Base-by-base conservation (phyloP, 2,797 vertebrate species). In the Fringilla coelebs region DNA sequence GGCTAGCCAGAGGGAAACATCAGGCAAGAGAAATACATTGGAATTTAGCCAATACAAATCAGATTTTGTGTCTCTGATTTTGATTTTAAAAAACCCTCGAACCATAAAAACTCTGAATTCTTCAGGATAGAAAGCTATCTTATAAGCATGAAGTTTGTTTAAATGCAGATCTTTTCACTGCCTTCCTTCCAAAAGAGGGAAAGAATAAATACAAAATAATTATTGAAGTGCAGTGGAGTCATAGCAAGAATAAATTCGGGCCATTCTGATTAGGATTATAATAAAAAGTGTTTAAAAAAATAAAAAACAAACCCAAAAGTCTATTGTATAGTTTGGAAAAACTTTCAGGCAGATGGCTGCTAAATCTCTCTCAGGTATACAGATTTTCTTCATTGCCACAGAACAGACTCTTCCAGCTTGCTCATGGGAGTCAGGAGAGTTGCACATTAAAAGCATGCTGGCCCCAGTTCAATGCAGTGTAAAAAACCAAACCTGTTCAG, bases 31-130 rank as follows among this genome's bases (percentile, higher is more conserved):
- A 51, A 94, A 68, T n/a, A 93, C 68, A 84, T 4, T 41, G 73
- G 62, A 88, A 88, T 93, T 81, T 81, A 93, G 65, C 90, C 94
- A 93, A 66, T 41, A 91, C 36, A 81, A 84, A 84, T 84, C 51
- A 81, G 51, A 93, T 86, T 72, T 85, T 10, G 1, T 82, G 52
- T 88, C 73, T 88, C 83, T 73, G 90, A 91, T 86, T 94, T 88
- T 70, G 66, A 90, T 95, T 95, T 94, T 46, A 81, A 8, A 91
- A 88, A 13, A 12, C 3, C 11, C 7, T 43, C 36, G 88, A 83
- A 72, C 31, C n/a, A 88, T 74, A 70, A 85, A 85, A 83, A 1
- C 36, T 81, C 58, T 32, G 26, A 89, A n/a, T 79, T 85, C 67
- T 76, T 85, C 70, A 79, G 45, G 24, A 82, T 5, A 77, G 61